These are phyloP conservation scores for Ispidina lecontei DNA, from an alignment of 2,797 vertebrate genomes.

Conservation along the genomic window DNA sequence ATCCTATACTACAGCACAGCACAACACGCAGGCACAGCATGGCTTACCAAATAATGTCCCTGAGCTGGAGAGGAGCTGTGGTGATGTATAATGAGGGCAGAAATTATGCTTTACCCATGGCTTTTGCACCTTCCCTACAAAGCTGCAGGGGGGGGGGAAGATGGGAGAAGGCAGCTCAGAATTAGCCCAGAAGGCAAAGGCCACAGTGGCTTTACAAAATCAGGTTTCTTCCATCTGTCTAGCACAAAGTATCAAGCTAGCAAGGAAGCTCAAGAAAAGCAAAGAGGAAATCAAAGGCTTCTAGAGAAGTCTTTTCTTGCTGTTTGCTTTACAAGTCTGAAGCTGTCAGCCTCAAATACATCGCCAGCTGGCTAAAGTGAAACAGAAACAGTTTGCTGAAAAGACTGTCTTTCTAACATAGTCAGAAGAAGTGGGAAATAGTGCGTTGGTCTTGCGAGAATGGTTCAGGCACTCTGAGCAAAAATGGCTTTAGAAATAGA, in stretches of 20 bases:
- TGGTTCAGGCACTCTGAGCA: background rate
- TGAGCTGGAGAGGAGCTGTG: background rate
- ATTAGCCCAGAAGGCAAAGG: background rate
- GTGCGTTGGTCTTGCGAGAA: background rate
- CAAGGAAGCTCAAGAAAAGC: background rate
- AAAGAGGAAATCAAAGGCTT: background rate
- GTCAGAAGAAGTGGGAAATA: background rate
- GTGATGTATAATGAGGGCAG: background rate
- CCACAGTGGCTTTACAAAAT: background rate
- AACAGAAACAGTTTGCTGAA: background rate
- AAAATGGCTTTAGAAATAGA: background rate
- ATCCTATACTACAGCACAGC: background rate
- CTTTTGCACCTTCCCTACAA: background rate
- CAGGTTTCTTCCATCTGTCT: background rate
- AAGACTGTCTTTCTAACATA: background rate
- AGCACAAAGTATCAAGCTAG: background rate
- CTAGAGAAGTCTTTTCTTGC: background rate
- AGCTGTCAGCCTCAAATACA: background rate
- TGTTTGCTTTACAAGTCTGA: constrained; percentile 11
- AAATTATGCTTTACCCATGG: background rate
- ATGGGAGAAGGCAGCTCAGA: background rate
- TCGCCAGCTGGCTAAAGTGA: background rate
- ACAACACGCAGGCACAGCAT: background rate
- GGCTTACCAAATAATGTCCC: background rate
- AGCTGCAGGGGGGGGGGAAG: background rate